phyloP scores from a whole-genome alignment of 2,113 vertebrate genomes.

The Pygoscelis adeliae region DNA sequence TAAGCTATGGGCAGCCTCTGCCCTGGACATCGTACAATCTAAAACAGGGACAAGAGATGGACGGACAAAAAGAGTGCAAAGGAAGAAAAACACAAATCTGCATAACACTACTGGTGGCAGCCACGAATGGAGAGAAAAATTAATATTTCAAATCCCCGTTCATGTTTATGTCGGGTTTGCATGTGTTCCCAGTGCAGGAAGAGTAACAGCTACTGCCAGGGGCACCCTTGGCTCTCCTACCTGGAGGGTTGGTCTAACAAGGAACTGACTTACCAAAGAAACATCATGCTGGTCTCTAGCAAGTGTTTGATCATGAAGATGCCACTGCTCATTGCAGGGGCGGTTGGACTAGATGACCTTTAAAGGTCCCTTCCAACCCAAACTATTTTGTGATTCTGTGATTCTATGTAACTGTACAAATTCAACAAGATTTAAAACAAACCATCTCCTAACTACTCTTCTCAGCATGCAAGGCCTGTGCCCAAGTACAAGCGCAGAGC shows the following conservation, averaged over 20 bases:
- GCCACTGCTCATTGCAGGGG: neutral
- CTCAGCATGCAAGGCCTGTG: accelerated
- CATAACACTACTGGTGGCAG: neutral
- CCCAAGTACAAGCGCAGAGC: neutral
- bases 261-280: neutral
- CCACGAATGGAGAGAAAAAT: neutral
- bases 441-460: neutral
- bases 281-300: neutral
- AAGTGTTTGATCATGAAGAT: neutral
- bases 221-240: neutral
- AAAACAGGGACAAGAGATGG: neutral
- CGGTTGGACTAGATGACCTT: neutral
- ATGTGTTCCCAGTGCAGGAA: neutral
- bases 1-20: neutral
- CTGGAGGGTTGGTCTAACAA: accelerated
- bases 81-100: neutral
- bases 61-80: neutral
- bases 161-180: neutral
- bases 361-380: neutral
- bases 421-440: neutral
- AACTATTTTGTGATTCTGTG: neutral
- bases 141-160: neutral
- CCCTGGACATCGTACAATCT: neutral
- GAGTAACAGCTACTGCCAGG: neutral
- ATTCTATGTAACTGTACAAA: neutral